phyloP scores from a whole-genome alignment of 2,797 vertebrate genomes.

The Schizopygopsis pylzovi region DNA sequence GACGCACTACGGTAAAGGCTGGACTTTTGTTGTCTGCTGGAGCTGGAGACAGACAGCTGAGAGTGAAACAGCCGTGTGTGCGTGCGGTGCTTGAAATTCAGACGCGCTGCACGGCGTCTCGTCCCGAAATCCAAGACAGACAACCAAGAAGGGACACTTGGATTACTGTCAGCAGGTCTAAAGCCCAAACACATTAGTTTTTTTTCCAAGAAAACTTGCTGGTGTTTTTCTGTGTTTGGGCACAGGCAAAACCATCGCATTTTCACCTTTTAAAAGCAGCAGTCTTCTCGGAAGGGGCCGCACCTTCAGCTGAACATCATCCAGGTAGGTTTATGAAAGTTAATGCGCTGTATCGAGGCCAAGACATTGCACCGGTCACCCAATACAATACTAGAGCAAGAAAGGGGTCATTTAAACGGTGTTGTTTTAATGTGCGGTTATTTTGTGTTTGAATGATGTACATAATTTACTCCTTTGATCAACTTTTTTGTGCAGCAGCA shows the following conservation, averaged over 20 bases:
- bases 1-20: conserved; percentile 59
- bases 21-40: conserved; percentile 58
- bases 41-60: conserved; percentile 58
- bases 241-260: conserved; percentile 24
- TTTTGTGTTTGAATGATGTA: neutral
- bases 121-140: conserved; percentile 19
- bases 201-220: neutral
- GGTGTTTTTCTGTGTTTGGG: conserved; percentile 3
- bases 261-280: conserved; percentile 35
- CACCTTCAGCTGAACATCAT: conserved; percentile 43
- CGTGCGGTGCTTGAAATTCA: conserved; percentile 19
- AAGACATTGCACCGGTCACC: neutral
- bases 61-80: conserved; percentile 44
- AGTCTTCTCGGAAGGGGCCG: conserved; percentile 39
- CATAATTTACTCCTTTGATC: neutral
- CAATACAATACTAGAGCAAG: neutral
- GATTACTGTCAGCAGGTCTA: conserved; percentile 40
- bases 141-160: conserved; percentile 32
- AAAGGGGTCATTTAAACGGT: neutral
- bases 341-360: neutral
- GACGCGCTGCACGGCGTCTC: conserved; percentile 14
- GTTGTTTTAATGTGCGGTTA: neutral
- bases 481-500: conserved; percentile 36
- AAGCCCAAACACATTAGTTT: neutral
- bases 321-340: conserved; percentile 52